A percentile compares a stretch with the other conserved stretches of the same genome.
Conservation (phyloP, 2,888 invertebrate species). For the Leptinotarsa tumamoca region DNA sequence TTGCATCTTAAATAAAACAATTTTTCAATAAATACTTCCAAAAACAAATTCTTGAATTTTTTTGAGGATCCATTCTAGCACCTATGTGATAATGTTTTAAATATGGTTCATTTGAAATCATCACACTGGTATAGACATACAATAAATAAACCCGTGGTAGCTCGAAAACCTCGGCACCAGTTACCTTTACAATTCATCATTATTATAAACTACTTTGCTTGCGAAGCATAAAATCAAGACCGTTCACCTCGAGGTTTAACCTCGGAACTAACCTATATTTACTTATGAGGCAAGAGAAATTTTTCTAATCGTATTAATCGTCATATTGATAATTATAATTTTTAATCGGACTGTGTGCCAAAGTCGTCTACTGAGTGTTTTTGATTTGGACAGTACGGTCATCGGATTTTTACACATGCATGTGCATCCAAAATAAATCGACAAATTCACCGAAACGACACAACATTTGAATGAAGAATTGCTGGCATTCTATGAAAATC, state of each 20-base stretch:
- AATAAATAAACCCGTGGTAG: neutral
- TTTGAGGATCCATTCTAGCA: too few relatives aligned
- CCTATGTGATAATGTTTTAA: too few relatives aligned
- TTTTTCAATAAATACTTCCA: too few relatives aligned
- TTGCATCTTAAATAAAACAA: too few relatives aligned
- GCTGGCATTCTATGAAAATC: too few relatives aligned
- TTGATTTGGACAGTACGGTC: neutral
- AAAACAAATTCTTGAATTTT: too few relatives aligned
- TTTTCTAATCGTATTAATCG: constrained; percentile 19
- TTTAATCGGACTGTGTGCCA: constrained; percentile 27
- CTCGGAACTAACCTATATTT: constrained; percentile 40
- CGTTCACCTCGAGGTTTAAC: constrained; percentile 34
- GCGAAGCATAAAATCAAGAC: constrained; percentile 32
- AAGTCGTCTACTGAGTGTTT: neutral
- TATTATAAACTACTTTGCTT: constrained; percentile 19
- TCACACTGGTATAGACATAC: too few relatives aligned
- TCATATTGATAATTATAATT: constrained; percentile 24
- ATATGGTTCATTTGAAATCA: too few relatives aligned
- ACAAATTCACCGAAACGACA: too few relatives aligned
- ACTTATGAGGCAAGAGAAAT: constrained; percentile 41
- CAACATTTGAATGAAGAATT: too few relatives aligned
- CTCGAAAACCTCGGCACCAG: neutral
- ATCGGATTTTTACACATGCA: too few relatives aligned
- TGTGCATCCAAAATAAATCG: too few relatives aligned
- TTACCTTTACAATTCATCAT: constrained; percentile 1